These are phyloP conservation scores for Apeira syringaria DNA, from an alignment of 2,888 invertebrate species.

Conservation along the genomic window DNA sequence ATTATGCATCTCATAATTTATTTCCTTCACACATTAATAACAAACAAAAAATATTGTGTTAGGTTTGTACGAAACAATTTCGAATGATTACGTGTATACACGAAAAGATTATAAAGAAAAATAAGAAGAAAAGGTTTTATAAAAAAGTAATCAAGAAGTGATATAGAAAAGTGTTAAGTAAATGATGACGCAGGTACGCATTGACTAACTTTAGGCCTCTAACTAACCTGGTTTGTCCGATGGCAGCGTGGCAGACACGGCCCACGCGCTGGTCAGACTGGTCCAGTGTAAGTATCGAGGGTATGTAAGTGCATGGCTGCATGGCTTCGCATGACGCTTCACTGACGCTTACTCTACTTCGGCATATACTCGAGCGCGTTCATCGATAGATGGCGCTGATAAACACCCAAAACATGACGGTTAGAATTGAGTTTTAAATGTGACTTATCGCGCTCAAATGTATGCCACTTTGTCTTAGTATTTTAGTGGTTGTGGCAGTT, in stretches of 20 bases:
- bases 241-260: conserved; percentile 85
- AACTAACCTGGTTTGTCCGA: conserved; percentile 58
- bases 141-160: no score
- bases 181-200: conserved; percentile 13
- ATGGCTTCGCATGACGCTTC: conserved; percentile 48
- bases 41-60: no score
- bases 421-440: neutral
- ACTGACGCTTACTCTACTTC: conserved; percentile 18
- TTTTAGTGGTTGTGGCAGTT: conserved; percentile 5
- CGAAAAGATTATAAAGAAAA: no score
- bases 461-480: conserved; percentile 3
- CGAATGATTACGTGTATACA: no score
- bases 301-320: conserved; percentile 30
- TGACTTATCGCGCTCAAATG: conserved; percentile 4
- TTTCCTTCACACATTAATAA: no score
- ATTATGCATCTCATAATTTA: no score
- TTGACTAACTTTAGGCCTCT: conserved; percentile 28
- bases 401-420: no score
- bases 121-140: no score
- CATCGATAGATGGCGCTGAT: conserved; percentile 3
- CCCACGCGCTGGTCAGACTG: conserved; percentile 95
- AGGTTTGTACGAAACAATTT: no score
- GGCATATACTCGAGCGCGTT: conserved; percentile 11
- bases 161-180: conserved; percentile 7
- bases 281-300: conserved; percentile 93